A percentile compares a stretch with the other conserved stretches of the same genome.
These are phyloP conservation scores for Tachysurus fulvidraco DNA, from an alignment of 2,113 vertebrate species.

Conservation along the genomic window DNA sequence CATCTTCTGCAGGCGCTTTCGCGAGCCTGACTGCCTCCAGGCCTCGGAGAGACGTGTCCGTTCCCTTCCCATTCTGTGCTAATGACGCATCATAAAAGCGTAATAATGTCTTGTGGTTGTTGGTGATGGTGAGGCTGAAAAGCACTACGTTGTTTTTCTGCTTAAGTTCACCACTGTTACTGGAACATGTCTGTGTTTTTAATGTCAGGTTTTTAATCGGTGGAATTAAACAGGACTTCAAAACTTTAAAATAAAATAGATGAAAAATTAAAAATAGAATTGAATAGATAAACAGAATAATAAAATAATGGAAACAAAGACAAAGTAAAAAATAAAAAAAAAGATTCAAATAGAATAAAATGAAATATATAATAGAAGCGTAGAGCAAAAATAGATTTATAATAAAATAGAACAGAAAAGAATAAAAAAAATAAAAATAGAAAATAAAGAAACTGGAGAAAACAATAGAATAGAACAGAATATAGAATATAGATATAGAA, in stretches of 20 bases:
- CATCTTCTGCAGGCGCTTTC: slow-evolving; percentile 49
- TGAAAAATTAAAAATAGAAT: no score
- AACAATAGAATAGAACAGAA: no score
- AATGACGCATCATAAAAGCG: background rate
- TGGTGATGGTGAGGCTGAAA: background rate
- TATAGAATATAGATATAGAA: no score
- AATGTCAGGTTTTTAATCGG: background rate
- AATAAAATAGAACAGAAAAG: no score
- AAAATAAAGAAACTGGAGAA: no score
- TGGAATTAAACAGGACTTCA: background rate
- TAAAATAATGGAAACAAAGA: no score
- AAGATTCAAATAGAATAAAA: no score
- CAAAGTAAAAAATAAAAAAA: no score
- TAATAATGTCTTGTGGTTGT: background rate
- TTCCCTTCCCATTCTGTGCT: background rate
- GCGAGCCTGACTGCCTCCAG: slow-evolving; percentile 44
- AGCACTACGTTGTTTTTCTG: background rate
- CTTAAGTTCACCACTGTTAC: background rate
- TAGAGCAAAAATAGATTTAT: no score
- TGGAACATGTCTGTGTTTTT: background rate
- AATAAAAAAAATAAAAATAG: no score
- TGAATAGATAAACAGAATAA: no score
- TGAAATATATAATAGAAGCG: no score
- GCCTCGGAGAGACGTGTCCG: background rate
- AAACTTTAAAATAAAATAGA: background rate